Evolutionary conservation across 64 coral and sea anemone species (phyloP).

Genomic region (Montipora capricornis): DNA sequence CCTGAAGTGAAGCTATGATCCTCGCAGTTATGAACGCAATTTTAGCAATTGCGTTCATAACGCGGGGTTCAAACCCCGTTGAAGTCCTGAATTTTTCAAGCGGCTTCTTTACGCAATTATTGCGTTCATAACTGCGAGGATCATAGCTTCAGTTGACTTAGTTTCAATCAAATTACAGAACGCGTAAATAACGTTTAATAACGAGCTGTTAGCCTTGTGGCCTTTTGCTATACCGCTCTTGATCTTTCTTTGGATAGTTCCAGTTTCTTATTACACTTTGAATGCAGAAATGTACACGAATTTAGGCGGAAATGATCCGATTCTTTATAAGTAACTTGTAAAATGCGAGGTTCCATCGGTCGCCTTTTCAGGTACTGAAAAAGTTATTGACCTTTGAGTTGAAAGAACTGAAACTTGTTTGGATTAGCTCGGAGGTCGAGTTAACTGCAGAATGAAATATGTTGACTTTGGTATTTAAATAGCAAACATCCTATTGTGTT

Average conservation of each 20-base stretch:
- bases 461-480: slow-evolving; percentile 37
- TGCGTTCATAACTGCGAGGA: too few species aligned
- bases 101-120: too few species aligned
- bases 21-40: too few species aligned
- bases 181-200: neutral
- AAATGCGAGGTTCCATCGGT: too few species aligned
- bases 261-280: neutral
- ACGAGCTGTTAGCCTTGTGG: neutral
- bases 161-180: slow-evolving; percentile 19
- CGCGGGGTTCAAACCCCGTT: too few species aligned
- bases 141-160: neutral
- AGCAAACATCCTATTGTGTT: slow-evolving; percentile 20
- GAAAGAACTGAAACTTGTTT: neutral
- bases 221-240: neutral
- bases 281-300: neutral
- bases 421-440: neutral
- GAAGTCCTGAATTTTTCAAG: too few species aligned
- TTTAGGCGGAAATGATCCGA: neutral
- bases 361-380: neutral
- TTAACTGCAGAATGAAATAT: slow-evolving; percentile 27
- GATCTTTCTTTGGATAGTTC: neutral
- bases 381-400: neutral
- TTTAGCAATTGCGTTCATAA: too few species aligned
- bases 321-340: too few species aligned
- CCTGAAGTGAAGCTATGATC: too few species aligned